These are phyloP conservation scores for Trypoxylon attenuatum DNA, from an alignment of 2,888 invertebrate species.

Conservation along the genomic window DNA sequence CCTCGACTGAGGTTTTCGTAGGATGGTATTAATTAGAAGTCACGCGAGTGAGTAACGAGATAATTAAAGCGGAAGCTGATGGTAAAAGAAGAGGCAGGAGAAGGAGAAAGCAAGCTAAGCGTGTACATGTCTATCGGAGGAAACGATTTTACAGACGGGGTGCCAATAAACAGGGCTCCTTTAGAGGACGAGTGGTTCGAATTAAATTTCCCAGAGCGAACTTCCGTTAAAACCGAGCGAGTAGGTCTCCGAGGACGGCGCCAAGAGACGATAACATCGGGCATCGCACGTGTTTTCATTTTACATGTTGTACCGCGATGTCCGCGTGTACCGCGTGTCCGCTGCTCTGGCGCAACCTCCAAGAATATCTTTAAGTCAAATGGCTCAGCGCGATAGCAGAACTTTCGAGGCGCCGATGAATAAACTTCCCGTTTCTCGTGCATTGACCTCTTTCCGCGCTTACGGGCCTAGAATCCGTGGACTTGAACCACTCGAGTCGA, in stretches of 20 bases:
- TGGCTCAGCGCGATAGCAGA: slow-evolving; percentile 3
- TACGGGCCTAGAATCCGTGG: neutral
- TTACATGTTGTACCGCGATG: slow-evolving; percentile 54
- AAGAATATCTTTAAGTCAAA: slow-evolving; percentile 41
- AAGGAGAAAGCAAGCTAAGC: too few relatives aligned
- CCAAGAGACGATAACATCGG: slow-evolving; percentile 61
- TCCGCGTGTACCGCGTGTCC: neutral
- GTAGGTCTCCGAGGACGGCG: slow-evolving; percentile 53
- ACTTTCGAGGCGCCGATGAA: slow-evolving; percentile 6
- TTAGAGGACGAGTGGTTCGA: slow-evolving; percentile 57
- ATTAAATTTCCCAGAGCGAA: slow-evolving; percentile 61
- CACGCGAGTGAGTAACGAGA: slow-evolving; percentile 23
- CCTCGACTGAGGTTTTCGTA: too few relatives aligned
- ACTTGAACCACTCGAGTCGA: neutral
- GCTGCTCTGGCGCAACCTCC: slow-evolving; percentile 13
- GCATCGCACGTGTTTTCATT: slow-evolving; percentile 64
- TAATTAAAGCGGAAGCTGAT: slow-evolving; percentile 25
- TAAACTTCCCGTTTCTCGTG: neutral
- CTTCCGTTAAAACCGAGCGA: slow-evolving; percentile 61
- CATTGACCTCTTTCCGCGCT: neutral
- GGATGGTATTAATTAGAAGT: slow-evolving; percentile 41
- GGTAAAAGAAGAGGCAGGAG: too few relatives aligned
- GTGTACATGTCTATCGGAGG: too few relatives aligned
- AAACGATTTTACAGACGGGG: slow-evolving; percentile 32
- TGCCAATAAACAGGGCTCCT: slow-evolving; percentile 41